phyloP scores from a whole-genome alignment of 2,888 invertebrate species.

The Drosophila recens region DNA sequence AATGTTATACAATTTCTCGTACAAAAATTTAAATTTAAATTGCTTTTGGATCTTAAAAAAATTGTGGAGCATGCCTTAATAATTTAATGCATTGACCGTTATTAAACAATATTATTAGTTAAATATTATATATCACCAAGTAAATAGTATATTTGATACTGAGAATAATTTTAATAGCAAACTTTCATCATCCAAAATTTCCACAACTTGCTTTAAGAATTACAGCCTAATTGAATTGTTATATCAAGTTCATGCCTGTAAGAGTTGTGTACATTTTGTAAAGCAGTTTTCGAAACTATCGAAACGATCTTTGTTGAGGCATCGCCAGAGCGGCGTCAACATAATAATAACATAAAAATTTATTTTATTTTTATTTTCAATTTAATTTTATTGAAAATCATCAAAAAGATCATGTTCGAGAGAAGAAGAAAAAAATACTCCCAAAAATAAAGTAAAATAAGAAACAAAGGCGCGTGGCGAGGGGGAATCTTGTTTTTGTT shows the following conservation, averaged over 20 bases:
- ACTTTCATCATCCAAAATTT: not conserved
- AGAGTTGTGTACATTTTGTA: slow-evolving; percentile 13
- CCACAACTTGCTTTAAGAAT: not conserved
- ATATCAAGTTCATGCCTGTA: not conserved
- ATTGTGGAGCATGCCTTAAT: no score
- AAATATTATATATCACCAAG: no score
- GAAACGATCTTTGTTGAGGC: slow-evolving; percentile 50
- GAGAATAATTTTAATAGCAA: no score
- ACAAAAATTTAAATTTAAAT: no score
- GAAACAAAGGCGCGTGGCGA: slow-evolving; percentile 70
- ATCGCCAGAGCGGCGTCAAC: slow-evolving; percentile 65
- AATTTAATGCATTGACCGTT: no score
- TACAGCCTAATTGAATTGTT: slow-evolving; percentile 23
- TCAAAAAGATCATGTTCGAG: slow-evolving; percentile 61
- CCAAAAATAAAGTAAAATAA: slow-evolving; percentile 24
- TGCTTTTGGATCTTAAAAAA: no score
- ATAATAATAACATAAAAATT: slow-evolving; percentile 79
- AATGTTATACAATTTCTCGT: no score
- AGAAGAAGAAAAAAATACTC: not conserved
- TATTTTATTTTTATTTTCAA: slow-evolving; percentile 83
- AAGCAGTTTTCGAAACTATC: slow-evolving; percentile 44
- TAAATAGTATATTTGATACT: no score
- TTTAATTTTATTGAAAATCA: slow-evolving; percentile 82
- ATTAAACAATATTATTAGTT: no score
- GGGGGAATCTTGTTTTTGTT: slow-evolving; percentile 44